Conservation (phyloP, 2,113 vertebrate genomes). For the Fregetta grallaria region DNA sequence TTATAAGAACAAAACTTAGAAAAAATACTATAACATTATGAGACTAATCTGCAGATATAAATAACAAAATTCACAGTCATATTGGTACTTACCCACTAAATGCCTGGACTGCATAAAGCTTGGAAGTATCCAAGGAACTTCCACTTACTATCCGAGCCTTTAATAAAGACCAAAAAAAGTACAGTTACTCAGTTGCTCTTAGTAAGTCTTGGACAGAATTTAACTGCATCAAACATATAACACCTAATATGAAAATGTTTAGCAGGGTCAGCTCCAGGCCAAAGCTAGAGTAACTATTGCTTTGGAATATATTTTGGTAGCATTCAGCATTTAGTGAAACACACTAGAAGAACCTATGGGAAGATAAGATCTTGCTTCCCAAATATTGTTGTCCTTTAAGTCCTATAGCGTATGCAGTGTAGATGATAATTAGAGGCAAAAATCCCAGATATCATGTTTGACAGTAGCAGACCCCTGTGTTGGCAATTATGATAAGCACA, state of each 20-base stretch:
- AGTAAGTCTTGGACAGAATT: not conserved
- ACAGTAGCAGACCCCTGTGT: conserved; percentile 70
- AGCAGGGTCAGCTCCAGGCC: conserved; percentile 81
- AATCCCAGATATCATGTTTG: conserved; percentile 35
- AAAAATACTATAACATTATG: not conserved
- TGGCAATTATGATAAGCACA: conserved; percentile 59
- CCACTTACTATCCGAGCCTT: conserved; percentile 76
- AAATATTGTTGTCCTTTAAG: conserved; percentile 31
- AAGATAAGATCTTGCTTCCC: conserved; percentile 13
- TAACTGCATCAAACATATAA: conserved; percentile 64
- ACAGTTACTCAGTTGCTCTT: not conserved
- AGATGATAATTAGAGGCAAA: conserved; percentile 27
- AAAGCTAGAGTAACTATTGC: conserved; percentile 57
- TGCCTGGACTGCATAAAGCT: conserved; percentile 75
- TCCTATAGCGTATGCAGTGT: not conserved
- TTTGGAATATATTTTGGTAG: conserved; percentile 18
- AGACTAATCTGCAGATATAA: not conserved
- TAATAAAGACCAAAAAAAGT: conserved; percentile 19
- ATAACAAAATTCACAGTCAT: not conserved
- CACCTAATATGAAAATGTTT: conserved; percentile 72
- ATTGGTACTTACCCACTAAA: conserved; percentile 79
- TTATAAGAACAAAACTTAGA: not conserved
- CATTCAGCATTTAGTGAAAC: conserved; percentile 44
- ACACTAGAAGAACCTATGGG: conserved; percentile 17
- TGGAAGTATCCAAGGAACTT: conserved; percentile 75